Conservation (phyloP, 2,888 invertebrate genomes). For the Camponotus fellah region DNA sequence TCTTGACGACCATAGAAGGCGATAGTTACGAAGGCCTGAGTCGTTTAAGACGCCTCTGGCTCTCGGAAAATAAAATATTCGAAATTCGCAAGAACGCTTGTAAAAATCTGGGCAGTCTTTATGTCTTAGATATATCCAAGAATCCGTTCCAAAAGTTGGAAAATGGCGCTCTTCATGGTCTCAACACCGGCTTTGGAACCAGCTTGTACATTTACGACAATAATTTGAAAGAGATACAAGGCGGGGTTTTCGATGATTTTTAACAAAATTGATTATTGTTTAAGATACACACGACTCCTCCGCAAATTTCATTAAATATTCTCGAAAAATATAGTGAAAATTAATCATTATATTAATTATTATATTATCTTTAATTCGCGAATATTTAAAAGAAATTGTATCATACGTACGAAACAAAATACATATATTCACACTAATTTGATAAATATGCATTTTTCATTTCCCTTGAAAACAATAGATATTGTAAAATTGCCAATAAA, state of each 20-base stretch:
- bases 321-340: neutral
- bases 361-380: neutral
- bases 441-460: neutral
- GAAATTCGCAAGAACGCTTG: slow-evolving; percentile 85
- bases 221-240: slow-evolving; percentile 66
- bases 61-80: slow-evolving; percentile 83
- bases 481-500: neutral
- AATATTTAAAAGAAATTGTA: neutral
- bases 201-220: slow-evolving; percentile 69
- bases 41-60: slow-evolving; percentile 84
- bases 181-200: slow-evolving; percentile 55
- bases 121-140: slow-evolving; percentile 84
- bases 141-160: slow-evolving; percentile 84
- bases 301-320: neutral
- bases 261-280: neutral
- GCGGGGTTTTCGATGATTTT: slow-evolving; percentile 73
- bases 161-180: slow-evolving; percentile 75
- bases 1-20: slow-evolving; percentile 67
- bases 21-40: slow-evolving; percentile 85
- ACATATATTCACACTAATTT: neutral
- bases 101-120: slow-evolving; percentile 84
- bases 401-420: neutral
- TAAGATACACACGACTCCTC: neutral
- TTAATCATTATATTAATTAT: neutral
- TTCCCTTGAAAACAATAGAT: neutral